Base-by-base conservation (phyloP, 2,797 vertebrate genomes). In the Pipistrellus nathusii region DNA sequence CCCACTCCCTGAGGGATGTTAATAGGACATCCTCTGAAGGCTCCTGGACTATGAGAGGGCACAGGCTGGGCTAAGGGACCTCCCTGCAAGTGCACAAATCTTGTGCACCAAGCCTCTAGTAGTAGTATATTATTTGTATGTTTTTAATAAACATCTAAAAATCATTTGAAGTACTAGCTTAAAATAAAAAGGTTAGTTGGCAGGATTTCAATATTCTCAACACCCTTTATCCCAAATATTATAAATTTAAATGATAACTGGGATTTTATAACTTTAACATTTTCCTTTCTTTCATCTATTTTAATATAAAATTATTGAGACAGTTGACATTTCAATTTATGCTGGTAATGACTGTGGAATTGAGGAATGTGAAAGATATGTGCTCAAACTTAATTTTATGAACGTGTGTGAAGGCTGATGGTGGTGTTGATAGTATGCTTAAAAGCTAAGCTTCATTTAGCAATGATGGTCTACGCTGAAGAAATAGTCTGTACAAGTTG, bases 261-360 rank as follows among this genome's bases (percentile, higher is more conserved):
- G 41, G 25, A 38, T 71, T 78, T 62, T 71, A 62, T 20, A 10
- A 91, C 68, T 71, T 85, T 92, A 78, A 62, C 41, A 86, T 71
- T 87, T 93, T 81, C 8, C 14, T 81, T 87, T 44, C 44, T 68
- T 77, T 85, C 69, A 92, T 38, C 57, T 41, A 62, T 80, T 78
- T 51, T 80, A 71, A 25, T 86, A 41, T 86, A 51, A 80, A 80
- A 51, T 86, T 57, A 55, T 48, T 62, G 59, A 41, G 59, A 18
- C 5, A 41, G 27, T 62, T 92, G 53, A 57, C 51, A 38, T 92
- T 72, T 86, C 59, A 71, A 71, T 92, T 71, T 48, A 71, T 20
- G 18, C 14, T 71, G 10, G 10, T 64, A 53, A 75, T 57, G 9
- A 27, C 5, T 85, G 17, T n/a, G 30, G 17, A 73, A 55, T 81